These are phyloP conservation scores for Epirrhoe tristata DNA, from an alignment of 2,888 invertebrate genomes.

Conservation along the genomic window DNA sequence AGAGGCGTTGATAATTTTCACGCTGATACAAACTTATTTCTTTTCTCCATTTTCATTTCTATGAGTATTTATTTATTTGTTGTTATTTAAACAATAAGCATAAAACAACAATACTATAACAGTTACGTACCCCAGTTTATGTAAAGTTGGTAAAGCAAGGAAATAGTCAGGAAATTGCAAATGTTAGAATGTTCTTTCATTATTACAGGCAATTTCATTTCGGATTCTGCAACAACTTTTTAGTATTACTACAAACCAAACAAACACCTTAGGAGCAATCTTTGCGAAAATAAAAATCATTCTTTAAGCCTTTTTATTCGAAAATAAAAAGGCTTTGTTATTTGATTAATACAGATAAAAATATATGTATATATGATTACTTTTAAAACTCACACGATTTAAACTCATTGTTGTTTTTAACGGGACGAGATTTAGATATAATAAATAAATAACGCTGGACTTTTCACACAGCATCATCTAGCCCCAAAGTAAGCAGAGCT, in stretches of 20 bases:
- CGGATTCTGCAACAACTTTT: slow-evolving; percentile 26
- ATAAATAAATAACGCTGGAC: too few relatives aligned
- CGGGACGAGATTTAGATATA: too few relatives aligned
- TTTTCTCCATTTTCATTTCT: too few relatives aligned
- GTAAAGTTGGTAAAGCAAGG: slow-evolving; percentile 24
- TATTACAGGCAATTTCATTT: slow-evolving; percentile 34
- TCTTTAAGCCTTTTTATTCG: too few relatives aligned
- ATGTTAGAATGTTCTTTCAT: slow-evolving; percentile 33
- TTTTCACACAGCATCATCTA: too few relatives aligned
- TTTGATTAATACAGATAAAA: not conserved
- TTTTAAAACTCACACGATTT: too few relatives aligned
- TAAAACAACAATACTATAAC: slow-evolving; percentile 14
- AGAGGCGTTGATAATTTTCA: too few relatives aligned
- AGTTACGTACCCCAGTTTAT: slow-evolving; percentile 24
- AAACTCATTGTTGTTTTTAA: too few relatives aligned
- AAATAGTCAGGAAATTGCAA: slow-evolving; percentile 41
- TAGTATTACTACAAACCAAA: slow-evolving; percentile 31
- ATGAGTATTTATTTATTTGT: too few relatives aligned
- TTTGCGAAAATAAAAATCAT: not conserved
- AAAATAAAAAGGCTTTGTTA: not conserved
- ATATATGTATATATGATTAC: too few relatives aligned
- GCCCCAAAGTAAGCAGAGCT: too few relatives aligned
- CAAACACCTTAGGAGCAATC: slow-evolving; percentile 31
- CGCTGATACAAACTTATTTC: too few relatives aligned
- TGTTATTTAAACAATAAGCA: slow-evolving; percentile 3